These are phyloP conservation scores for Characodon lateralis DNA, from an alignment of 2,797 vertebrate genomes.

Conservation along the genomic window DNA sequence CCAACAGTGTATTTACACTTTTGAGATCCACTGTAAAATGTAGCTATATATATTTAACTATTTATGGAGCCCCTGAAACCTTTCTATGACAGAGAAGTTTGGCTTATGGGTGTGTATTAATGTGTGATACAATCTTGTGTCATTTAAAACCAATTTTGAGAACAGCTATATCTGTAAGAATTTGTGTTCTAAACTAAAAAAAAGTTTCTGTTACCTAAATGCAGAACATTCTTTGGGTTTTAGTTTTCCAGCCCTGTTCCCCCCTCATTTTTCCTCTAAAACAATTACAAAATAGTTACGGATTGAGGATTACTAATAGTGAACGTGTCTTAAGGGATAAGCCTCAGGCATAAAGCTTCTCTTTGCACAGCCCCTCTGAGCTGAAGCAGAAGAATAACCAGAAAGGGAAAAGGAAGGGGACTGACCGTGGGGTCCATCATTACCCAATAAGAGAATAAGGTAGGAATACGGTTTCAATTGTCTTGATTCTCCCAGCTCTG, in stretches of 20 bases:
- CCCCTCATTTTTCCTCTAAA: constrained; percentile 14
- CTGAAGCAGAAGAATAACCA: constrained; percentile 41
- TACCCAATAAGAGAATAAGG: constrained; percentile 53
- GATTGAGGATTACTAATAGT: constrained; percentile 77
- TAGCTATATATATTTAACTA: not conserved
- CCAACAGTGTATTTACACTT: not conserved
- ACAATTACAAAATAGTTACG: constrained; percentile 56
- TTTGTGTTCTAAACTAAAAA: not conserved
- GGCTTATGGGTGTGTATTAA: constrained; percentile 27
- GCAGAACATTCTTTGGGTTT: constrained; percentile 4
- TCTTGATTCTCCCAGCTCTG: not conserved
- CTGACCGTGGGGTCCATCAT: constrained; percentile 34
- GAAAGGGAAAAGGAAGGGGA: constrained; percentile 51
- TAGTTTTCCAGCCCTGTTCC: constrained; percentile 1
- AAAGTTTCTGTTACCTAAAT: not conserved
- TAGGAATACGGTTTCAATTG: constrained; percentile 47
- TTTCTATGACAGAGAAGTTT: constrained; percentile 2
- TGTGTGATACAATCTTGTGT: not conserved
- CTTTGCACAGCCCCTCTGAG: constrained; percentile 49
- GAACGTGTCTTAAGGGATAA: constrained; percentile 80
- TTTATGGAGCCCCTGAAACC: constrained; percentile 11
- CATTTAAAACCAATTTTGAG: not conserved
- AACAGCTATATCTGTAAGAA: not conserved
- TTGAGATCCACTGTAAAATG: not conserved
- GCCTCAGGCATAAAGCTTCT: constrained; percentile 77